Conservation (phyloP, 2,113 vertebrate genomes). For the Thunnus maccoyii region DNA sequence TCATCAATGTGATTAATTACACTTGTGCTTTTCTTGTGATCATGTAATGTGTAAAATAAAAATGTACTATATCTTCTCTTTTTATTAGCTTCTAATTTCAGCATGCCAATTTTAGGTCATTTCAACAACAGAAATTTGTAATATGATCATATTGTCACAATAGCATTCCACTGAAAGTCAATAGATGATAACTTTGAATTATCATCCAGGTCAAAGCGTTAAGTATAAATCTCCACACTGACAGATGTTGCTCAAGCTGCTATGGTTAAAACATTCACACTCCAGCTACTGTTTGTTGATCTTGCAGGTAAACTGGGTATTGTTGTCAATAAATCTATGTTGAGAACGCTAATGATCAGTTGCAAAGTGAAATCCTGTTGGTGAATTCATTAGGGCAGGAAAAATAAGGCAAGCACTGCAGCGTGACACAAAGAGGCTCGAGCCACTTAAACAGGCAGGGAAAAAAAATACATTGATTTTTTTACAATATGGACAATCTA, state of each 20-base stretch:
- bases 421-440: constrained; percentile 42
- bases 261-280: neutral
- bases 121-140: no score
- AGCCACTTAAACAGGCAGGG: constrained; percentile 40
- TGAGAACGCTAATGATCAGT: constrained; percentile 23
- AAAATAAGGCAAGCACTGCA: constrained; percentile 16
- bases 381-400: constrained; percentile 52
- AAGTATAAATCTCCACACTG: neutral
- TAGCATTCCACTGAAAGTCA: no score
- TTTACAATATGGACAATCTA: neutral
- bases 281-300: neutral
- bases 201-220: neutral
- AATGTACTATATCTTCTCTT: no score
- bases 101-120: no score
- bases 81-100: no score
- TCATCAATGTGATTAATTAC: no score
- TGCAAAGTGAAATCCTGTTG: constrained; percentile 53
- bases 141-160: no score
- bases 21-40: no score
- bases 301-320: neutral
- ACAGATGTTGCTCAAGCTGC: neutral
- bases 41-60: no score
- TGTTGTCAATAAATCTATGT: constrained; percentile 32
- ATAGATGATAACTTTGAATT: no score
- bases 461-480: constrained; percentile 33